Evolutionary conservation across 2,113 vertebrate genomes (phyloP).

Genomic region (Silurus glanis): DNA sequence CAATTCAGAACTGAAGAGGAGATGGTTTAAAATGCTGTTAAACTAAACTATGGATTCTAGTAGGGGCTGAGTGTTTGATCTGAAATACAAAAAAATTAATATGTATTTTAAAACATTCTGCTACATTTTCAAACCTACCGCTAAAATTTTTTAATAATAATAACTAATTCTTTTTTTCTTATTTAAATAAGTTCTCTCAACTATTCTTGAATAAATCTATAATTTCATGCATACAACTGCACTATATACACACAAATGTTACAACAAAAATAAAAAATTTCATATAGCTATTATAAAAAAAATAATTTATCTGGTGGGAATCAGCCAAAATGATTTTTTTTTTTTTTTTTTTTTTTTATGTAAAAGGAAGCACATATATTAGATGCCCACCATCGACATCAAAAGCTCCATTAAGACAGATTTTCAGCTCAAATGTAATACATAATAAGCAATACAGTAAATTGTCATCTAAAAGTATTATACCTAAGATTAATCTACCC

Average conservation of each 20-base stretch:
- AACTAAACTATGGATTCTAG: constrained; percentile 26
- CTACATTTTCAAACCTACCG: not conserved
- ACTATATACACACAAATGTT: not conserved
- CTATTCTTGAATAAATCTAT: not conserved
- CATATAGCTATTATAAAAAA: not conserved
- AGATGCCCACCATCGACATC: constrained; percentile 1
- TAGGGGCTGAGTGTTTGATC: constrained; percentile 1
- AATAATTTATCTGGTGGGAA: not conserved
- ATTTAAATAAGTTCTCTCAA: not conserved
- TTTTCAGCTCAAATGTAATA: not conserved
- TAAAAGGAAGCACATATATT: not conserved
- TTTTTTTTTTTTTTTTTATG: not conserved
- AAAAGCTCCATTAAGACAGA: not conserved
- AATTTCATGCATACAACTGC: not conserved
- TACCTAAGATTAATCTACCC: not conserved
- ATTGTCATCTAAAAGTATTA: not conserved
- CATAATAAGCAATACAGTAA: not conserved
- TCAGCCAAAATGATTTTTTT: not conserved
- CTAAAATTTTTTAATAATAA: constrained; percentile 7
- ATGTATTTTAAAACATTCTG: not conserved
- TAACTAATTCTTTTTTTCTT: not conserved
- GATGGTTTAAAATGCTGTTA: constrained; percentile 30
- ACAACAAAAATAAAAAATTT: not conserved
- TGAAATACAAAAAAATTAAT: not conserved
- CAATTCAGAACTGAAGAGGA: constrained; percentile 36